These are phyloP conservation scores for Chymomyza procnemis DNA, from an alignment of 2,888 invertebrate species.

Conservation along the genomic window DNA sequence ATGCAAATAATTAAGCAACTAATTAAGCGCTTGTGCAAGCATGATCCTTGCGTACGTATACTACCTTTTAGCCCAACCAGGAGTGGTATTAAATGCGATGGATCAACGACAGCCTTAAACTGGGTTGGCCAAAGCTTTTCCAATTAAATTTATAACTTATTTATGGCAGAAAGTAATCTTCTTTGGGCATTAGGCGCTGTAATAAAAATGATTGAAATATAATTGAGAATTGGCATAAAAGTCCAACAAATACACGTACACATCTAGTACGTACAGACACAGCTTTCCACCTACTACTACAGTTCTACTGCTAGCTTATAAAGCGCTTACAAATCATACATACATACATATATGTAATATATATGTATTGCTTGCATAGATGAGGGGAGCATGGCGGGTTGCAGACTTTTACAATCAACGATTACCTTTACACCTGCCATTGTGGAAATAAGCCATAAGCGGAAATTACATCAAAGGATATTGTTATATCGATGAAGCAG, in stretches of 20 bases:
- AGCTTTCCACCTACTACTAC: conserved; percentile 5
- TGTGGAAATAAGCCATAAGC: conserved; percentile 72
- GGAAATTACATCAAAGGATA: conserved; percentile 72
- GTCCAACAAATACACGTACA: conserved; percentile 48
- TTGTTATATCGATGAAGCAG: conserved; percentile 68
- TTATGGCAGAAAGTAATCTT: conserved; percentile 62
- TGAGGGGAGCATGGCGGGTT: conserved; percentile 28
- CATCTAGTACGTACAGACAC: conserved; percentile 7
- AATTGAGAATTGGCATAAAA: conserved; percentile 72
- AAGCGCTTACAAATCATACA: conserved; percentile 46
- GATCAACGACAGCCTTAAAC: not conserved
- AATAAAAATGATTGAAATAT: conserved; percentile 74
- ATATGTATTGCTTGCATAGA: not conserved
- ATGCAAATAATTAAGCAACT: conserved; percentile 66
- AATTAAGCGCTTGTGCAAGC: conserved; percentile 46
- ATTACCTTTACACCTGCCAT: conserved; percentile 72
- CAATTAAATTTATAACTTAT: conserved; percentile 68
- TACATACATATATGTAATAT: not conserved
- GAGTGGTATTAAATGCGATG: not conserved
- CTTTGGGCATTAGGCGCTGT: conserved; percentile 67
- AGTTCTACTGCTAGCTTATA: conserved; percentile 39
- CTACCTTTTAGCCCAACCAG: not conserved
- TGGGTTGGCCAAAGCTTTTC: conserved; percentile 49
- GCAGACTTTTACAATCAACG: conserved; percentile 70
- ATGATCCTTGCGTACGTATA: not conserved